Evolutionary conservation across 2,797 vertebrate species (phyloP), one percentile per base, ranked within the genome.

Genomic region (Falco berigora): DNA sequence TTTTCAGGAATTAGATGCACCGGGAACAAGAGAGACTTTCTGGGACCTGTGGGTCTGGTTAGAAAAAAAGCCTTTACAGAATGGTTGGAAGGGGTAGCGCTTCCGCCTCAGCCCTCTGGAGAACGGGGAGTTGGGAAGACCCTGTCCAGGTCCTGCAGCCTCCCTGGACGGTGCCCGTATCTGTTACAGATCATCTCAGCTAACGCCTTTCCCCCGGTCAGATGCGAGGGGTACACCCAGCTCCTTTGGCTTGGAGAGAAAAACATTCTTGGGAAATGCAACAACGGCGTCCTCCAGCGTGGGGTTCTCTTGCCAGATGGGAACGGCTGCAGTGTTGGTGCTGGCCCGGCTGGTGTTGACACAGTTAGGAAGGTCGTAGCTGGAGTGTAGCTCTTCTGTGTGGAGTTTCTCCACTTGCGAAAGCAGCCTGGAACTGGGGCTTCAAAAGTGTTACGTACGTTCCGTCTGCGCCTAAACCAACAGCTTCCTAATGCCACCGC

Each of bases 361-460:
- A 14, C 24, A 46, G 36, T 42, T 52, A 38, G 23, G 32, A 53
- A 42, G 38, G 66, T 68, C 3, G 4, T 3, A 5, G 42, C 49
- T 49, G 46, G 56, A 83, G 46, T 0, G 30, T 74, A 62, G 42
- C 76, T 86, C 61, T 69, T 86, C 46, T 17, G 8, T 58, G 44
- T 13, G 21, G 30, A 42, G 47, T 40, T 83, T 25, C 17, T 80
- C 36, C 49, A 2, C 21, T 59, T 66, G 55, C 3, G 30, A 86
- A 58, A 73, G 59, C 44, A 44, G 25, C 49, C 79, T 71, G 84
- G 58, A 94, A 50, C 11, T 1, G 1, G 30, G 58, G 44, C 59
- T 91, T 75, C 38, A 14, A 7, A 62, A 79, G 32, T 1, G 3
- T 40, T 59, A 24, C 0, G 0, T 61, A 5, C 0, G 0, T 80